A percentile compares a stretch with the other conserved stretches of the same genome.
These are phyloP conservation scores for Drosophila quadrilineata DNA, from an alignment of 1,140 invertebrate species.

Conservation along the genomic window DNA sequence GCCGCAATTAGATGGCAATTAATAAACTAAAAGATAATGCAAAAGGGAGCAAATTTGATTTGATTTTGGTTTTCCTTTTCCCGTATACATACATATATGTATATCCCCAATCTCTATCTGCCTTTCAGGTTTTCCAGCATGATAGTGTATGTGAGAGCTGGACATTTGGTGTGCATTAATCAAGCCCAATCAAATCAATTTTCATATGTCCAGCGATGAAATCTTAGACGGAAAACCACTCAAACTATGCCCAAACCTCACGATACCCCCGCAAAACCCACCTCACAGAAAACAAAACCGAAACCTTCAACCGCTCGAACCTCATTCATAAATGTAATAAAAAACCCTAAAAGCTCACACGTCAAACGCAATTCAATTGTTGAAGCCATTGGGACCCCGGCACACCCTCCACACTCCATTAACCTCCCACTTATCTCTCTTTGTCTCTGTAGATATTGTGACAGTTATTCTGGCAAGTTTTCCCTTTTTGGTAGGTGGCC, in stretches of 20 bases:
- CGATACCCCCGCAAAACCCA: background rate
- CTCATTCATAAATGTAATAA: constrained; percentile 69
- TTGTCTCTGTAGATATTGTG: constrained; percentile 1
- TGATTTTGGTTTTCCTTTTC: too few relatives aligned
- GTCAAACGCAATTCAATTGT: constrained; percentile 66
- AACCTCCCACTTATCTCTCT: background rate
- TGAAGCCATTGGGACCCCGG: too few relatives aligned
- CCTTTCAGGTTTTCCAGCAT: too few relatives aligned
- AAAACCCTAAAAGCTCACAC: constrained; percentile 76
- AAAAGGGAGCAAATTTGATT: background rate
- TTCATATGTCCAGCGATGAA: constrained; percentile 44
- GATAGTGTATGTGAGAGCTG: too few relatives aligned
- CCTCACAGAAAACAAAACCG: background rate
- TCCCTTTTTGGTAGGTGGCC: constrained; percentile 20
- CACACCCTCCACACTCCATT: background rate
- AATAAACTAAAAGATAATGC: constrained; percentile 32
- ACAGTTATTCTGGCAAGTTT: constrained; percentile 23
- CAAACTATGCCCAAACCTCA: background rate
- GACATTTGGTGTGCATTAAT: constrained; percentile 55
- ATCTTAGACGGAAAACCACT: constrained; percentile 35
- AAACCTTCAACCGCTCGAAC: too few relatives aligned
- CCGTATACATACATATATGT: too few relatives aligned
- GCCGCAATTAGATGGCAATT: constrained; percentile 67
- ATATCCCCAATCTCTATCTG: too few relatives aligned
- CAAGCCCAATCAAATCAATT: constrained; percentile 77